Evolutionary conservation across 1,140 invertebrate species (phyloP), one percentile per base, ranked within the genome.

Genomic region (Hyposmocoma kahamanoa): DNA sequence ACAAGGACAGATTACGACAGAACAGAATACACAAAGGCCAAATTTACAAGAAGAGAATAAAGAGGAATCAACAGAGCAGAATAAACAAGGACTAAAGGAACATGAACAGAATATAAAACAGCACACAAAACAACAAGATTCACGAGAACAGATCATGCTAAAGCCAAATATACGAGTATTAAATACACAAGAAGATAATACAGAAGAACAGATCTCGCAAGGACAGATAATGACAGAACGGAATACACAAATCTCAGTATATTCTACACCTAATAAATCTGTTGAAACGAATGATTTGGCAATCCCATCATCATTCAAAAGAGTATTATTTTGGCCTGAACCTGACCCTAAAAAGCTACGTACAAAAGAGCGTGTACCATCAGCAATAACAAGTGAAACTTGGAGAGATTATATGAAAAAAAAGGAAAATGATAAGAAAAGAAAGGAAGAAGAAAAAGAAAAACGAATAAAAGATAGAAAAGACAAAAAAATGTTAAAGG

Each of bases 261-360:
- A 28, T 28, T 28, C 24, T 28, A 28, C 24, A 28, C 24, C 24
- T 6, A 28, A 11, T 28, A 28, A 28, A 28, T 28, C 11, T 6
- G 24, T 28, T 28, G 11, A 28, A 6, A 28, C 24, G 11, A 28
- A 11, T 50, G 18, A 18, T 39, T 3, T 39, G 5, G 36, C 6
- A 3, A 42, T 48, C 24, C 47, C 47, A 10, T 48, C 47, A 15
- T 38, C 47, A 6, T 48, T 48, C 24, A 48, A 48, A 34, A 22
- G 47, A 13, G 38, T n/a, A 2, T 48, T 48, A 28, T 48, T 42
- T 26, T 48, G 47, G 47, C 47, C 47, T 1, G 47, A 42, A 22
- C 36, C 15, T 3, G 47, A 48, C n/a, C 20, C 10, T 10, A 48
- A 47, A 39, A 48, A 48, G 24, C 38, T 24, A 11, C 22, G 47